Evolutionary conservation across 2,113 vertebrate genomes (phyloP), one percentile per base, ranked within the genome.

Genomic region (Collichthys lucidus): DNA sequence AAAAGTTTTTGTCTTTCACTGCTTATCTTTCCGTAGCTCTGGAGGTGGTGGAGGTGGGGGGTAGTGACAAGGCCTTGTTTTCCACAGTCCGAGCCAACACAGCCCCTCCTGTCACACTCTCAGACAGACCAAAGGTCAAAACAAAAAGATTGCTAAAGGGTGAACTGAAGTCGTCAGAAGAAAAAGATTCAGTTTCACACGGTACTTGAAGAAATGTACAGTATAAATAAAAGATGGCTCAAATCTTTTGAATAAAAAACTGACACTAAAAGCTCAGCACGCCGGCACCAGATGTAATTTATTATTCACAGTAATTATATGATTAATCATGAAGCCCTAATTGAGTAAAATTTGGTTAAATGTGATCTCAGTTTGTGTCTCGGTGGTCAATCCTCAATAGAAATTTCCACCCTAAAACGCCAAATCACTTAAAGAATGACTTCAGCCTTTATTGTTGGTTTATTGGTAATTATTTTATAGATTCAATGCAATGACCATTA

Each of bases 31-130:
- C 73, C 16, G 66, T 35, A 35, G 68, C 60, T 59, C 10, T 68
- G 26, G 15, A 77, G 50, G 8, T 11, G 3, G 56, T 5, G 55
- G 19, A 24, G 64, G 20, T 8, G 50, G 55, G 24, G 40, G 42
- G 11, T 16, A 31, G 75, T 77, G 70, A 87, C 92, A 75, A 74
- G 86, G 63, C 80, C 86, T 76, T 49, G 77, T 93, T 94, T 93
- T 92, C 91, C 90, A 91, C 77, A 57, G 64, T 73, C 71, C 11
- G 17, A 75, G 89, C 86, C 86, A 90, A 67, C 35, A 8, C 82
- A 68, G 83, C 82, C 79, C 52, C 83, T 78, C 40, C 81, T 73
- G 66, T 88, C 87, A 82, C 57, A 42, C 80, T 90, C 61, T 17
- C 81, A 55, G 75, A 83, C 69, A n/a, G 82, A 78, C 75, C 77